Percentiles rank a stretch among this genome's conserved stretches.
Evolutionary conservation across 2,888 invertebrate genomes (phyloP).

Genomic region (Aphodius granarius): DNA sequence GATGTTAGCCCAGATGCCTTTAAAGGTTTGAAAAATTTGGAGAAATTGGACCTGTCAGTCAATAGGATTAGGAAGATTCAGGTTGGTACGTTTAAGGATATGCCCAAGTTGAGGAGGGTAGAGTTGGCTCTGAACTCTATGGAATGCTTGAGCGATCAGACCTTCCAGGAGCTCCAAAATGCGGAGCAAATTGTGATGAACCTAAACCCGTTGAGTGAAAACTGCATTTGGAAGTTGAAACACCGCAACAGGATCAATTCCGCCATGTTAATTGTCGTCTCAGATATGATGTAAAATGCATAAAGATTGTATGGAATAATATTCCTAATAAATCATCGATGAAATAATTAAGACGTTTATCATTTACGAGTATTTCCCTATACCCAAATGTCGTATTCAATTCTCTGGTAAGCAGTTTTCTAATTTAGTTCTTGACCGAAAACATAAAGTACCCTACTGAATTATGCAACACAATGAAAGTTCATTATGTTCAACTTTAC

Average conservation of each 20-base stretch:
- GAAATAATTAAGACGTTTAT: too few species aligned
- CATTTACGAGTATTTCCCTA: too few species aligned
- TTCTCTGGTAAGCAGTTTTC: too few species aligned
- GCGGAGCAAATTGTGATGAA: not conserved
- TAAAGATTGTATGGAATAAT: not conserved
- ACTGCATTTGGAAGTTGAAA: not conserved
- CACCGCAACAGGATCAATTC: not conserved
- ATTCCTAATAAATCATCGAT: not conserved
- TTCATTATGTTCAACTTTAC: too few species aligned
- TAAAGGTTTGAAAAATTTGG: not conserved
- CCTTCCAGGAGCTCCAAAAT: not conserved
- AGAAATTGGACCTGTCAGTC: not conserved
- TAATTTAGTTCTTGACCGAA: too few species aligned
- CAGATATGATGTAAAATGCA: not conserved
- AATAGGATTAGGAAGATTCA: not conserved
- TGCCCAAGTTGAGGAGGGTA: not conserved
- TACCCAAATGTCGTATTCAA: too few species aligned
- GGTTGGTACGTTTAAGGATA: not conserved
- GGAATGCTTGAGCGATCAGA: conserved; percentile 6
- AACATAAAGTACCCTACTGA: too few species aligned
- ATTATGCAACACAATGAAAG: too few species aligned
- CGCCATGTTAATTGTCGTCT: not conserved
- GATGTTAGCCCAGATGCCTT: not conserved
- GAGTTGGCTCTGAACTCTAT: not conserved
- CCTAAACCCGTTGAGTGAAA: not conserved